These are phyloP conservation scores for Nothocercus nigrocapillus DNA, from an alignment of 2,113 vertebrate genomes.

Conservation along the genomic window DNA sequence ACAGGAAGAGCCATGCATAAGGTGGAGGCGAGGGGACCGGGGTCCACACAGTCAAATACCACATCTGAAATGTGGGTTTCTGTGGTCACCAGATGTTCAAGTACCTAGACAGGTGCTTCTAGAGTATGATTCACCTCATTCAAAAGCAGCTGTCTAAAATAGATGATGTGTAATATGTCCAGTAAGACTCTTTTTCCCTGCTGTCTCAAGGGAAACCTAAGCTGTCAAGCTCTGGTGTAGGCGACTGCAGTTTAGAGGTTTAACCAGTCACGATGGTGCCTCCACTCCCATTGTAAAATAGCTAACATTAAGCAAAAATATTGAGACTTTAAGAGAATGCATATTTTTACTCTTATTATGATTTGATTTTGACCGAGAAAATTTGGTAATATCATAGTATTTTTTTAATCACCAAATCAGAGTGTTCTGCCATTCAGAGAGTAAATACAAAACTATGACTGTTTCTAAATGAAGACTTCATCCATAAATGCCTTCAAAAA, in stretches of 20 bases:
- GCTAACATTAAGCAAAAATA: not conserved
- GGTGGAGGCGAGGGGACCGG: not conserved
- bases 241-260: not conserved
- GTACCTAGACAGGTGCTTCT: not conserved
- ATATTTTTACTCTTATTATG: not conserved
- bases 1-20: not conserved
- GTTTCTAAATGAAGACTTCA: not conserved
- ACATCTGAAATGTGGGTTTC: not conserved
- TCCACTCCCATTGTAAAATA: not conserved
- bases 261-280: not conserved
- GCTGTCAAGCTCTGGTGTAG: not conserved
- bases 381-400: not conserved
- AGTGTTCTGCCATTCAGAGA: not conserved
- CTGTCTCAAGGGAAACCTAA: not conserved
- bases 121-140: not conserved
- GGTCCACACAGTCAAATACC: fast-evolving
- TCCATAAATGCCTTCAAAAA: not conserved
- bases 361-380: not conserved
- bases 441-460: not conserved
- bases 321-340: not conserved
- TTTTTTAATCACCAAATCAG: not conserved
- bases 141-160: not conserved
- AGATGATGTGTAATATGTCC: not conserved
- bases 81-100: not conserved
- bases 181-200: not conserved